Evolutionary conservation across 2,888 invertebrate species (phyloP).

Genomic region (Coenonympha glycerion): DNA sequence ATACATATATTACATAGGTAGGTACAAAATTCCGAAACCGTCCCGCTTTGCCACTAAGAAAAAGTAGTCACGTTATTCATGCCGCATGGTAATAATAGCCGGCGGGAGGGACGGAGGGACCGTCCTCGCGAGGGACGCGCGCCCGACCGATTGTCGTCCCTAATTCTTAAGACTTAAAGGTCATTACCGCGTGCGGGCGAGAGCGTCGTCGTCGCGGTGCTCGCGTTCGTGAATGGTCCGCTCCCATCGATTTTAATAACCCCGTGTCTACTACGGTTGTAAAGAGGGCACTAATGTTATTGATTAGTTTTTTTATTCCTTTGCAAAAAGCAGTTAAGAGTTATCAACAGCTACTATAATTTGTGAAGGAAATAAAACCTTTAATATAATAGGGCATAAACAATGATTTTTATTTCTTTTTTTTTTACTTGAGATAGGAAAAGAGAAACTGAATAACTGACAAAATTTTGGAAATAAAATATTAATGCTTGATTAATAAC

Average conservation of each 20-base stretch:
- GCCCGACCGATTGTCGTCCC: constrained; percentile 15
- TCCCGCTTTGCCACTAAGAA: too few relatives aligned
- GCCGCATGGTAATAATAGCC: constrained; percentile 68
- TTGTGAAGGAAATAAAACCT: too few relatives aligned
- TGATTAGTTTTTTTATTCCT: constrained; percentile 14
- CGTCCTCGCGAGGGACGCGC: constrained; percentile 37
- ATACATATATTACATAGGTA: too few relatives aligned
- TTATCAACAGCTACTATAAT: too few relatives aligned
- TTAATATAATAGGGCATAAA: too few relatives aligned
- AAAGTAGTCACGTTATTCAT: too few relatives aligned
- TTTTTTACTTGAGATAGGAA: too few relatives aligned
- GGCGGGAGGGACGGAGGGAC: constrained; percentile 45
- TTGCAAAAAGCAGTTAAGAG: background rate
- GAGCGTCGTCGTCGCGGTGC: constrained; percentile 9
- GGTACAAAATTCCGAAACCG: too few relatives aligned
- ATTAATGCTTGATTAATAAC: too few relatives aligned
- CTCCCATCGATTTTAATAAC: constrained; percentile 31
- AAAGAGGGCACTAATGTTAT: constrained; percentile 22
- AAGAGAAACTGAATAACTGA: too few relatives aligned
- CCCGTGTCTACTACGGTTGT: constrained; percentile 23
- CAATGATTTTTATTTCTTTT: too few relatives aligned
- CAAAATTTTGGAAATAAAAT: too few relatives aligned
- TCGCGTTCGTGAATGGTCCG: constrained; percentile 29
- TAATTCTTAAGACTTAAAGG: constrained; percentile 7
- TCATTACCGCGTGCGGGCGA: constrained; percentile 15